A percentile compares a stretch with the other conserved stretches of the same genome.
These are phyloP conservation scores for Helogale parvula DNA, from an alignment of 2,113 vertebrate genomes.

Conservation along the genomic window DNA sequence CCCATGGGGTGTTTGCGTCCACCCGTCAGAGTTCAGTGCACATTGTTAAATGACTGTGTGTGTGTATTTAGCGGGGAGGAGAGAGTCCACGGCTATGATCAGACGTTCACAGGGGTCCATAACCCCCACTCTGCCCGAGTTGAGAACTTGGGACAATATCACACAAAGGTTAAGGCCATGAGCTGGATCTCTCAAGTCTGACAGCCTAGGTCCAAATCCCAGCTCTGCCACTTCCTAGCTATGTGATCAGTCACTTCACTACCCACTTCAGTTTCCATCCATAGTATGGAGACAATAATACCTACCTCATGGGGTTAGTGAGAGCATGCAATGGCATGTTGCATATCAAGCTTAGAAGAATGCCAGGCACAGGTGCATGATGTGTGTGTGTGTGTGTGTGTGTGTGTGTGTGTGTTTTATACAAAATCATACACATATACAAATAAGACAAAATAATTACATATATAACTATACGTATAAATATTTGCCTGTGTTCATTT, in stretches of 20 bases:
- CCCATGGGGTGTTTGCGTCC: not conserved
- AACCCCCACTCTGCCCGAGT: rapidly evolving
- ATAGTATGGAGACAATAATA: not conserved
- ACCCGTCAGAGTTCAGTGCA: not conserved
- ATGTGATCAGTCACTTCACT: not conserved
- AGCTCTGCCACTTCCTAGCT: not conserved
- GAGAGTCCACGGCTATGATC: not conserved
- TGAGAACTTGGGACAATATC: not conserved
- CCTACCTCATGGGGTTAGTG: rapidly evolving
- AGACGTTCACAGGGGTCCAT: not conserved
- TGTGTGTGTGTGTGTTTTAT: not conserved
- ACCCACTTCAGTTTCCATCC: not conserved
- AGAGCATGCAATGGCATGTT: not conserved
- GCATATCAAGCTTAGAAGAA: not conserved
- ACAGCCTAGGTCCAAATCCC: not conserved
- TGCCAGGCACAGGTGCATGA: not conserved
- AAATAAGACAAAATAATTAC: not conserved
- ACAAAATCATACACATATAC: not conserved
- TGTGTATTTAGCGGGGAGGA: rapidly evolving
- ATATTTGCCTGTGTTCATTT: not conserved
- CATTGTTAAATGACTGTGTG: not conserved
- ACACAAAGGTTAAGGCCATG: not conserved
- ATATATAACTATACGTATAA: not conserved
- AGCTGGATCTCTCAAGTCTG: not conserved
- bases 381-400: not conserved